Percentiles rank a stretch among this genome's conserved stretches.
These are phyloP conservation scores for Epicampocera succincta DNA, from an alignment of 2,888 invertebrate genomes.

Conservation along the genomic window DNA sequence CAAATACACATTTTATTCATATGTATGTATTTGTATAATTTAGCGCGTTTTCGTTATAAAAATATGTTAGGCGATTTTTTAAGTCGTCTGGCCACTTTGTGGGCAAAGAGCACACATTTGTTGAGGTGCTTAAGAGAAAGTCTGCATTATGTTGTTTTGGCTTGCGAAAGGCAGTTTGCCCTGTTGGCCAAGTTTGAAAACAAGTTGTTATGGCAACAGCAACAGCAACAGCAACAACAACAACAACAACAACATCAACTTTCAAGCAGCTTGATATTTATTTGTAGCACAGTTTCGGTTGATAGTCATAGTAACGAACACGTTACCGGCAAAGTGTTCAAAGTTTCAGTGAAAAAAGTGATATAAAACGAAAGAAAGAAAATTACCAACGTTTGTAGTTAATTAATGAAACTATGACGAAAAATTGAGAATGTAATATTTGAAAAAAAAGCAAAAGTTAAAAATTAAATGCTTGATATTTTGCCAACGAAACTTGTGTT, in stretches of 20 bases:
- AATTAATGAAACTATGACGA: background rate
- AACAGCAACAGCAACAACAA: conserved; percentile 53
- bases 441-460: too few relatives aligned
- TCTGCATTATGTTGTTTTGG: background rate
- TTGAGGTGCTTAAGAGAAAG: background rate
- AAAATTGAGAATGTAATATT: background rate
- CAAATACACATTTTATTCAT: too few relatives aligned
- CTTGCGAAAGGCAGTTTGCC: conserved; percentile 1
- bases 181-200: conserved; percentile 51
- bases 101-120: too few relatives aligned
- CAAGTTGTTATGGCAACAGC: conserved; percentile 64
- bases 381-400: background rate
- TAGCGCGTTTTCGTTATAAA: too few relatives aligned
- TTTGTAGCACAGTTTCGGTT: conserved; percentile 67
- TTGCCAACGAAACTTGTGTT: conserved; percentile 10
- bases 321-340: conserved; percentile 43
- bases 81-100: too few relatives aligned
- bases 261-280: conserved; percentile 40
- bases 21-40: too few relatives aligned
- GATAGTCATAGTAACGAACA: conserved; percentile 60
- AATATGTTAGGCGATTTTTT: too few relatives aligned
- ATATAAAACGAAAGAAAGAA: conserved; percentile 33
- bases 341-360: conserved; percentile 24
- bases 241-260: conserved; percentile 55
- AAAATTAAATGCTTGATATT: background rate